Percentiles rank a stretch among this genome's conserved stretches.
These are phyloP conservation scores for Hystrix brachyura DNA, from an alignment of 2,113 vertebrate genomes.

Conservation along the genomic window DNA sequence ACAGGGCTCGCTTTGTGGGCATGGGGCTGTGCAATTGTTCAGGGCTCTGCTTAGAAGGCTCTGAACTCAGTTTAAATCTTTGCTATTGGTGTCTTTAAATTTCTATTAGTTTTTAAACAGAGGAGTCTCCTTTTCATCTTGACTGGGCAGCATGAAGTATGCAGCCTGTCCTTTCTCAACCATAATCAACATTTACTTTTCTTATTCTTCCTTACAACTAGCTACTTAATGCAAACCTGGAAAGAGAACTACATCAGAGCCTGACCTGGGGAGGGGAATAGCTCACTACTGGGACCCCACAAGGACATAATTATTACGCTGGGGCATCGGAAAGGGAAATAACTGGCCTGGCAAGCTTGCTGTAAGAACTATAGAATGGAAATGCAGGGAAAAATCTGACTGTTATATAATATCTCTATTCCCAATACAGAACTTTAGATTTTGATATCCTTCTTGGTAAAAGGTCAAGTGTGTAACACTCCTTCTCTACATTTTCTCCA, in stretches of 20 bases:
- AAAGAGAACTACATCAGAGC: not conserved
- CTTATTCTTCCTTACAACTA: constrained; percentile 1
- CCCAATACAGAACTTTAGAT: not conserved
- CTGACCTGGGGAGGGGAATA: not conserved
- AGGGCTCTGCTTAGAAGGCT: not conserved
- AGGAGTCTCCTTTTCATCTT: not conserved
- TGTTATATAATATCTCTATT: not conserved
- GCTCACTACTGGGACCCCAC: not conserved
- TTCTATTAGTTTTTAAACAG: not conserved
- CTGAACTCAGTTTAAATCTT: not conserved
- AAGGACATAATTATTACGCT: not conserved
- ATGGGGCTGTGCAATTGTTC: not conserved
- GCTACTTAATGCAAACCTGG: not conserved
- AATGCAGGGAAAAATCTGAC: not conserved
- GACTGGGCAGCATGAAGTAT: not conserved
- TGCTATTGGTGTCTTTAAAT: constrained; percentile 7
- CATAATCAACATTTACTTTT: constrained; percentile 6
- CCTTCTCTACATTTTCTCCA: not conserved
- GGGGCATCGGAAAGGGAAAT: not conserved
- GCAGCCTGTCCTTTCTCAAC: not conserved
- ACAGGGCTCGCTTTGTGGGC: not conserved
- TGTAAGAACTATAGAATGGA: not conserved
- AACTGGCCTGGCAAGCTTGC: not conserved
- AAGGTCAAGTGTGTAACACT: not conserved
- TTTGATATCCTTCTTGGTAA: constrained; percentile 4